Base-by-base conservation (phyloP, 2,113 vertebrate species). In the Etheostoma spectabile region DNA sequence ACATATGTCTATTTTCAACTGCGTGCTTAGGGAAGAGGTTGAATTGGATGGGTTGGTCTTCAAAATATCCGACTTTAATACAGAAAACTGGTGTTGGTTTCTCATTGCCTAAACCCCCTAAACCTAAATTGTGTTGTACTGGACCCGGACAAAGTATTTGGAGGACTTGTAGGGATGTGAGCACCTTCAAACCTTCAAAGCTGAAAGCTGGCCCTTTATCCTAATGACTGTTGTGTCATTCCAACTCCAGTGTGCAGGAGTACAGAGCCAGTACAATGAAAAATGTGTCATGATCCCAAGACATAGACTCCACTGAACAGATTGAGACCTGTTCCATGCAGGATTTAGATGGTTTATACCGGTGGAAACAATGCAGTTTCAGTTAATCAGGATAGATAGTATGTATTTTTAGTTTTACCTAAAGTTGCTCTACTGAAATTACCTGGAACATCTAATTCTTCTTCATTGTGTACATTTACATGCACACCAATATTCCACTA, bases 371-470 rank as follows among this genome's bases (percentile, higher is more conserved):
- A 75, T 73, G 8, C 2, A 59, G 45, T 24, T 76, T 85, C 65
- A 16, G 45, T 49, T 75, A 78, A 85, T 79, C 85, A 21, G 51
- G 21, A 18, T 77, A 61, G 19, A 33, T 77, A 35, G 27, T 78
- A n/a, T 42, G 35, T 33, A 16, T 60, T 38, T 77, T 72, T 67
- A 21, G 12, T 65, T 86, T 84, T 49, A 79, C 61, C 38, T 16
- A 73, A 79, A 79, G 74, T 86, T 88, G 24, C 74, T 80, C 49
- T 51, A 72, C 74, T 86, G 18, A 68, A 73, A 83, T 87, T 83
- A 83, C 80, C 66, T 42, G 51, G 46, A 83, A 56, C 73, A 68
- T 76, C 14, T 33, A 74, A 45, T 84, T 81, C 48, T 60, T 16
- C 19, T 70, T 61, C 38, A 38, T 38, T 38, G 35, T 8, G 35